phyloP scores from a whole-genome alignment of 2,113 vertebrate species.

The human (Homo sapiens) region GRCh38 chr17:77638001-77638500 shows the following conservation, averaged over 20 bases:
- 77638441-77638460: not conserved
- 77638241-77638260: not conserved
- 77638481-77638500: rapidly evolving
- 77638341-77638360: too few species aligned
- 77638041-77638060: not conserved
- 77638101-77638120: not conserved
- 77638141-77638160: too few species aligned
- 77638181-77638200: too few species aligned
- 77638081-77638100: not conserved
- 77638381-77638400: too few species aligned
- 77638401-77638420: not conserved
- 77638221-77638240: not conserved
- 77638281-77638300: not conserved
- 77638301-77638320: not conserved
- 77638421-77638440: rapidly evolving
- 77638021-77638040: not conserved
- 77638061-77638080: not conserved
- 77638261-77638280: not conserved
- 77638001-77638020: not conserved
- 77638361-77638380: rapidly evolving
- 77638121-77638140: not conserved
- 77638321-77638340: not conserved
- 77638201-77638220: rapidly evolving
- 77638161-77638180: not conserved
- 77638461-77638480: rapidly evolving